Conservation (phyloP, 2,888 invertebrate genomes). For the Panzeria rudis region DNA sequence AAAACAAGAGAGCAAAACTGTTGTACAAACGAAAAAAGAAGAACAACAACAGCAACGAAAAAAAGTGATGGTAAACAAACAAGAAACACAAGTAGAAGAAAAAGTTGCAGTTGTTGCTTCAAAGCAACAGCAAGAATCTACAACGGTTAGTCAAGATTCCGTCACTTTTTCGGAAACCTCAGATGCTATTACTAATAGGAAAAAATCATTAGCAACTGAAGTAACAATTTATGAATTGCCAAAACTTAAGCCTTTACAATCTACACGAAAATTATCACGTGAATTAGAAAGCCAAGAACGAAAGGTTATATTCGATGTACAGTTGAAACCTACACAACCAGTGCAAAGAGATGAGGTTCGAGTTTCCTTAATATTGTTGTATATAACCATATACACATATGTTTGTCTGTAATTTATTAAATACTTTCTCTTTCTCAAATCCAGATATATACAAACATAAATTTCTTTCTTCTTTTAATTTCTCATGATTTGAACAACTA, state of each 20-base stretch:
- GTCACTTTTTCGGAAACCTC: not conserved
- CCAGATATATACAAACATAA: not conserved
- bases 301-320: constrained; percentile 85
- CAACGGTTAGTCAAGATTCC: constrained; percentile 51
- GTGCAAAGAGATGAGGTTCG: constrained; percentile 76
- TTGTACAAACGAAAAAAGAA: constrained; percentile 18
- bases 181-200: constrained; percentile 22
- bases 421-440: too few relatives aligned
- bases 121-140: constrained; percentile 37
- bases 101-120: constrained; percentile 10
- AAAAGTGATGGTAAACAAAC: constrained; percentile 41
- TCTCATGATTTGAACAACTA: not conserved
- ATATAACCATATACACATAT: not conserved
- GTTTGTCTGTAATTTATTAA: too few relatives aligned
- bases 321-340: constrained; percentile 78
- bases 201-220: constrained; percentile 37
- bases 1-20: constrained; percentile 17
- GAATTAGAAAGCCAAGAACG: constrained; percentile 82
- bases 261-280: constrained; percentile 54
- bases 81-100: constrained; percentile 18
- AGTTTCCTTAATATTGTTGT: constrained; percentile 45
- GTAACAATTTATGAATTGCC: constrained; percentile 67
- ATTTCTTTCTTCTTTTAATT: not conserved
- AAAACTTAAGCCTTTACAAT: constrained; percentile 68
- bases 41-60: constrained; percentile 25